phyloP scores from a whole-genome alignment of 2,888 invertebrate genomes.

The Pilophorus perplexus region DNA sequence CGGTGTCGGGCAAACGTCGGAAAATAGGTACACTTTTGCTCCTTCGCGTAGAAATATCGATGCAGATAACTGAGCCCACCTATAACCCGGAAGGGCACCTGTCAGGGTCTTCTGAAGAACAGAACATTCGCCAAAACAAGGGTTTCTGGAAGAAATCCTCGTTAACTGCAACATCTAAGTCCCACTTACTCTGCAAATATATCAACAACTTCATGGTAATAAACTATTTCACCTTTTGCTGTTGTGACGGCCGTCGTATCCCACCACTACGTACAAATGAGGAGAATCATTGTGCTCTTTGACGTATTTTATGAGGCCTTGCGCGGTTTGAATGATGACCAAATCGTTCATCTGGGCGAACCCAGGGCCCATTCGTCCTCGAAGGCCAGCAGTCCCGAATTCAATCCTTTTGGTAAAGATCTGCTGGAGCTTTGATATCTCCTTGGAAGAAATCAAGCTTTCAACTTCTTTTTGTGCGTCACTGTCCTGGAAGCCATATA shows the following conservation, averaged over 20 bases:
- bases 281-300: conserved; percentile 58
- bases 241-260: conserved; percentile 90
- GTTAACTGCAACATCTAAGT: too few species aligned
- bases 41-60: conserved; percentile 73
- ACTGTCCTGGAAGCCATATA: conserved; percentile 64
- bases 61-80: conserved; percentile 86
- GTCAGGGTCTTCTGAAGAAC: too few species aligned
- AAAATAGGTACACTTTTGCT: conserved; percentile 78
- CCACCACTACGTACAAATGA: conserved; percentile 61
- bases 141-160: too few species aligned
- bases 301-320: conserved; percentile 80
- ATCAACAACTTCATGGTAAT: background rate
- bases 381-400: conserved; percentile 92
- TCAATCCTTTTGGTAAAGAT: conserved; percentile 69
- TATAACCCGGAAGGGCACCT: conserved; percentile 55
- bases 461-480: conserved; percentile 64
- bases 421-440: conserved; percentile 61
- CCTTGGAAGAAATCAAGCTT: conserved; percentile 57
- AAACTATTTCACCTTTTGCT: conserved; percentile 67
- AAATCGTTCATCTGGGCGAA: conserved; percentile 94
- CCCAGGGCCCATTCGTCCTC: conserved; percentile 90
- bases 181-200: too few species aligned
- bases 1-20: conserved; percentile 83
- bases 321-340: conserved; percentile 85
- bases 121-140: too few species aligned